Percentiles rank a stretch among this genome's conserved stretches.
Conservation (phyloP, 2,113 vertebrate genomes). For the Apteryx mantelli region DNA sequence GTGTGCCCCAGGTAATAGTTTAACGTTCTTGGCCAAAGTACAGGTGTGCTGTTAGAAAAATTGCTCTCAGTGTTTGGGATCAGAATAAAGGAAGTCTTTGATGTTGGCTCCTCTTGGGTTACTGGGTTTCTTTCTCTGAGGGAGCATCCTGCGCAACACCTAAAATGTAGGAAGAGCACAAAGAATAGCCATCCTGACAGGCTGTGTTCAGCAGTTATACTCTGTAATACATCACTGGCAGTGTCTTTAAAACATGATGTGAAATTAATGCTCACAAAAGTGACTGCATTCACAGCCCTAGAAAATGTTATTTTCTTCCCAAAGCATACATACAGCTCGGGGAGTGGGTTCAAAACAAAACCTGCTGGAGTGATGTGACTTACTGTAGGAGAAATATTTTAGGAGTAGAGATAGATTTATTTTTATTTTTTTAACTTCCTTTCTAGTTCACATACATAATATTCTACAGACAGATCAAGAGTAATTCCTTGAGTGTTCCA, state of each 20-base stretch:
- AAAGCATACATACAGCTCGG: not conserved
- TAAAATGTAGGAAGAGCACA: not conserved
- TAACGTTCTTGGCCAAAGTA: conserved; percentile 68
- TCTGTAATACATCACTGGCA: not conserved
- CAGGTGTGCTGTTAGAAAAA: conserved; percentile 35
- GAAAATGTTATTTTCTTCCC: not conserved
- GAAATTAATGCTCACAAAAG: not conserved
- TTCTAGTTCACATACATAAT: not conserved
- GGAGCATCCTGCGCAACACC: not conserved
- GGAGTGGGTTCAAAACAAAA: not conserved
- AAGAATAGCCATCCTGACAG: not conserved
- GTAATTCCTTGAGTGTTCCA: not conserved
- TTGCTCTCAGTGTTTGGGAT: not conserved
- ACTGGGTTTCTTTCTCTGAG: not conserved
- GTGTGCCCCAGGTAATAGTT: conserved; percentile 46
- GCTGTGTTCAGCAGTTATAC: not conserved
- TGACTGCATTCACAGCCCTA: not conserved
- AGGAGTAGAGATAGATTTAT: not conserved
- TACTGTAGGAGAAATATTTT: not conserved
- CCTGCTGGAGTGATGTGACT: not conserved
- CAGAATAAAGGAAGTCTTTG: conserved; percentile 48
- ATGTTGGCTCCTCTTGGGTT: not conserved
- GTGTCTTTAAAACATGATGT: not conserved
- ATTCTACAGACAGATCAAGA: not conserved
- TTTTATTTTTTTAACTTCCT: not conserved